Evolutionary conservation across 2,797 vertebrate genomes (phyloP), one percentile per base, ranked within the genome.

Genomic region (Melanogrammus aeglefinus): DNA sequence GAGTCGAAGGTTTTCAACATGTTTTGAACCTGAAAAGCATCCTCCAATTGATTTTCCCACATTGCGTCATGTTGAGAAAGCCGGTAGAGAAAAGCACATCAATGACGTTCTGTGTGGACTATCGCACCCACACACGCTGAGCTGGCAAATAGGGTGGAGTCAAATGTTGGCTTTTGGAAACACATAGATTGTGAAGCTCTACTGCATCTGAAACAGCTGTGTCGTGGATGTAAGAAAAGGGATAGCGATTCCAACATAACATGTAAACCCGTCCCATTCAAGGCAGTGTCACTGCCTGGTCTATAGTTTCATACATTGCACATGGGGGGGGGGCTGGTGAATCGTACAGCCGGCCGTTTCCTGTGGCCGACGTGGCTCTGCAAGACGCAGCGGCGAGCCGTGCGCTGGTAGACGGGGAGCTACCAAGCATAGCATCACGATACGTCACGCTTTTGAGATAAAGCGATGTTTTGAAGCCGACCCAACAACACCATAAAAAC

Each of bases 131-230:
- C 90, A 90, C 90, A 91, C 92, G 93, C 91, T 91, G 94, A 94
- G 93, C 89, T 94, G 94, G 94, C 94, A 94, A 24, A 89, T 82
- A 88, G 94, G 94, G 93, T 92, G 94, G 93, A 93, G 93, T 89
- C 92, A 85, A 47, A 63, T 77, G 73, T 47, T 44, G 29, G 41
- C 73, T 78, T 79, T 79, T 29, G 27, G 70, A 85, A 86, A 75
- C n/a, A 69, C 63, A 69, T 27, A 24, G 38, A 51, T 16, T 77
- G 14, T 0, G 44, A 0, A 74, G 16, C 1, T n/a, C 3, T 27
- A 8, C 24, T 69, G 63, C 63, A 27, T 9, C 63, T 2, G 21
- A 63, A n/a, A 9, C 57, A 63, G n/a, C 1, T 1, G 21, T 12
- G 63, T 69, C 63, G n/a, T 27, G 2, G 8, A 69, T 27, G n/a